A percentile compares a stretch with the other conserved stretches of the same genome.
Evolutionary conservation across 2,113 vertebrate species (phyloP).

Genomic region (Eudyptes chrysolophus): DNA sequence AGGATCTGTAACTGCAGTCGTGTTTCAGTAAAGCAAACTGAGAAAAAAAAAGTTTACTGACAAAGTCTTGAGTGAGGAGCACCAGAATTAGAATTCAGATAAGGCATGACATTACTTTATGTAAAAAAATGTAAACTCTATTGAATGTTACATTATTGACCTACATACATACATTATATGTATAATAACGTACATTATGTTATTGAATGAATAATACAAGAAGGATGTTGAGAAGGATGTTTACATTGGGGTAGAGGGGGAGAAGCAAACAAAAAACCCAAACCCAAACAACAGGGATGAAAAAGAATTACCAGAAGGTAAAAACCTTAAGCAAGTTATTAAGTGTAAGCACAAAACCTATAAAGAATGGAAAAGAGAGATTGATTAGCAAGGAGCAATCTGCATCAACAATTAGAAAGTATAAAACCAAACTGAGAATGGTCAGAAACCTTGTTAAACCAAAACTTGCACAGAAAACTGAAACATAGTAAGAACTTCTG

Average conservation of each 20-base stretch:
- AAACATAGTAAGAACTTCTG: background rate
- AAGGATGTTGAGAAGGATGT: no score
- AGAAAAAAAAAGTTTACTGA: background rate
- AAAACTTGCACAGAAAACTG: background rate
- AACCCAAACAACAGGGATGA: background rate
- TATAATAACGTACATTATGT: no score
- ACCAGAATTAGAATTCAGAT: background rate
- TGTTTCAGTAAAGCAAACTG: background rate
- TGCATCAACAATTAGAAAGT: background rate
- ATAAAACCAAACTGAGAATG: background rate
- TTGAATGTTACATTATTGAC: background rate
- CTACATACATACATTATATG: no score
- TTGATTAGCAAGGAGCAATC: background rate
- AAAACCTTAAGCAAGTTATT: background rate
- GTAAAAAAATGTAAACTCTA: background rate
- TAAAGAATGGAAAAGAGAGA: background rate
- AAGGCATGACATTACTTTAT: background rate
- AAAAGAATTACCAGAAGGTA: background rate
- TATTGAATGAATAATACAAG: no score
- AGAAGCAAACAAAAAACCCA: background rate
- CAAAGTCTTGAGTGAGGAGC: background rate
- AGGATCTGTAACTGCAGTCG: background rate
- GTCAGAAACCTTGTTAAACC: background rate
- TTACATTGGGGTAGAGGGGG: background rate
- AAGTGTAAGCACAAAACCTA: background rate